Base-by-base conservation (phyloP, 1,140 invertebrate species). In the Drosophila micromelanica region DNA sequence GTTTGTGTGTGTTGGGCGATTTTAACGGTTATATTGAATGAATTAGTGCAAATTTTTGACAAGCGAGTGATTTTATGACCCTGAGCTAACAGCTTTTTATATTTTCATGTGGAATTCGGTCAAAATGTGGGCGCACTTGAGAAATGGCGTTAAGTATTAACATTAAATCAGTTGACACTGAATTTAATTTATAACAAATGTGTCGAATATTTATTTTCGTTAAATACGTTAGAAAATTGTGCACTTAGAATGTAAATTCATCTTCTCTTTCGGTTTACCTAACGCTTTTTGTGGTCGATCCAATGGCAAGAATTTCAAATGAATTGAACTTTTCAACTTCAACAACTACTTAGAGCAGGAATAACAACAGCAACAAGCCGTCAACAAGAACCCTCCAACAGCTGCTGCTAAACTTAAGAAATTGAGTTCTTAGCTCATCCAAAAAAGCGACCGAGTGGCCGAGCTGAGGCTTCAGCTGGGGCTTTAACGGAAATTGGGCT, bases 31-130 rank as follows among this genome's bases (percentile, higher is more conserved):
- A 70, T 76, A 73, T 71, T 67, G 48, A 86, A 82, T 65, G 78
- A 82, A 87, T 82, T 82, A 73, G 78, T 86, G 82, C 82, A 61
- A 86, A 86, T 87, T 78, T 86, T 86, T 86, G 82, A 87, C 82
- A 87, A 57, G 9, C 61, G 67, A 86, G 43, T 86, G 75, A 73
- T 87, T 87, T 87, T 86, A 78, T 69, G 81, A 74, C 67, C 69
- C 45, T 71, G 43, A 57, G 45, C 49, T 49, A 38, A 42, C 38
- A 65, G 46, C 49, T 52, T 57, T 57, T 57, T 15, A 56, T 51
- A 9, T 62, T 52, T 64, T 12, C 30, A 55, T 64, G 67, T 35
- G 49, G 61, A 30, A 57, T 35, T 30, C 37, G 56, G 52, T 40
- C 55, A 73, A 40, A 40, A 30, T 9, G 61, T 57, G 69, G 69